A percentile compares a stretch with the other conserved stretches of the same genome.
phyloP scores from a whole-genome alignment of 2,113 vertebrate genomes.

The Phoxinus phoxinus region DNA sequence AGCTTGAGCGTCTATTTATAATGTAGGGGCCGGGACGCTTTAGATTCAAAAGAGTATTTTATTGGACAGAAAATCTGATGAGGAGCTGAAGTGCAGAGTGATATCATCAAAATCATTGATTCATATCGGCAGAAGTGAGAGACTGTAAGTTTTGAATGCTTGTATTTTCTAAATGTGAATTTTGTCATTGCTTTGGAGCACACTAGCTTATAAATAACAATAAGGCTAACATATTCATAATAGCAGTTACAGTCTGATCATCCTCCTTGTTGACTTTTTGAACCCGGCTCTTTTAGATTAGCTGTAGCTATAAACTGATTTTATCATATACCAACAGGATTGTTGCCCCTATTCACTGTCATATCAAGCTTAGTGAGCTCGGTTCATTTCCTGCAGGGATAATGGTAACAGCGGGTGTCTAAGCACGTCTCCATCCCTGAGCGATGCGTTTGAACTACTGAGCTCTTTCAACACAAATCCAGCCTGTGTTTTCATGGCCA shows the following conservation, averaged over 20 bases:
- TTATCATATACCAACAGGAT: constrained; percentile 33
- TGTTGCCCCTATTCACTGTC: constrained; percentile 1
- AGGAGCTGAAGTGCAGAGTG: too few relatives aligned
- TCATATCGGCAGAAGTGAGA: too few relatives aligned
- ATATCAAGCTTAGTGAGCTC: constrained; percentile 18
- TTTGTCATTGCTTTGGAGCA: too few relatives aligned
- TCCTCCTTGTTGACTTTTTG: neutral
- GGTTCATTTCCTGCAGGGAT: constrained; percentile 22
- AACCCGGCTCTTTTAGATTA: neutral
- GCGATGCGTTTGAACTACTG: constrained; percentile 51
- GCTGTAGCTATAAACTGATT: constrained; percentile 32
- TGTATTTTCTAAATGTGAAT: too few relatives aligned
- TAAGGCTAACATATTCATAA: neutral
- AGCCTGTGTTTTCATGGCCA: constrained; percentile 15
- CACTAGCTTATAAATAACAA: too few relatives aligned
- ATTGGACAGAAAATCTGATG: too few relatives aligned
- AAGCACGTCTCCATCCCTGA: constrained; percentile 47
- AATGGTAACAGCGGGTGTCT: constrained; percentile 57
- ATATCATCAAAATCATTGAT: too few relatives aligned
- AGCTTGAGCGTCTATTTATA: too few relatives aligned
- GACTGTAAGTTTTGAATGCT: too few relatives aligned
- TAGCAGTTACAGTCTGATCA: neutral
- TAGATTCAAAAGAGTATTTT: too few relatives aligned
- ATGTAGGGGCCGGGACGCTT: too few relatives aligned
- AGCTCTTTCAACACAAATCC: constrained; percentile 53